Evolutionary conservation across 1,140 invertebrate genomes (phyloP), one percentile per base, ranked within the genome.

Genomic region (Drosophila punjabiensis): DNA sequence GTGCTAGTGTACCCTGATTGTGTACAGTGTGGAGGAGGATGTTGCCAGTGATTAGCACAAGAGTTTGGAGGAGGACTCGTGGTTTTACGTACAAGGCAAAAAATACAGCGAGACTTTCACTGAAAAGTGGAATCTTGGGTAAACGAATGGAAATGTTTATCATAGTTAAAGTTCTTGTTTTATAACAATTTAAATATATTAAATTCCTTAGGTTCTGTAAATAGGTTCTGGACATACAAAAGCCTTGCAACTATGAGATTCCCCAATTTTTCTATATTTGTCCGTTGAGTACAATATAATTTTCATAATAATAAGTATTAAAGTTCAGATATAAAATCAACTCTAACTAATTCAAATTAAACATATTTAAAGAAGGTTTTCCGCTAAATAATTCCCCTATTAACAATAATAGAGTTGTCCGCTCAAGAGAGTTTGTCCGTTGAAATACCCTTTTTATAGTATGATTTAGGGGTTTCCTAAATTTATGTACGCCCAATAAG

Each of bases 11-110:
- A 39, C 9, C 30, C 13, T 35, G 68, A 73, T 52, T 74, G 32
- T 59, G 68, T 33, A 30, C 43, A 52, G 37, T 61, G 53, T 48
- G 43, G 43, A 41, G 53, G 13, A 59, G 53, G 35, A 50, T 60
- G 66, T 59, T 33, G 41, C 13, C 35, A 60, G 43, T 60, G 52
- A 71, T 71, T 71, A 70, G 67, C 63, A 48, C 32, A 65, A 65
- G 43, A 48, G 66, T 50, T 68, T 65, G 61, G 14, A 68, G 61
- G 45, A 66, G 59, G 65, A 48, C 24, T 47, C 32, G 64, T 47
- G 33, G 35, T 48, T 68, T 68, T 48, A 0, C 9, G 35, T 32
- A 14, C 20, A 20, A 39, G 5, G 2, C 2, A 68, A 62, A 50
- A 28, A 45, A 32, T 35, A 24, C 20, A 14, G 11, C 6, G 6